A percentile compares a stretch with the other conserved stretches of the same genome.
Evolutionary conservation across 2,797 vertebrate species (phyloP).

Genomic region (Macropodus opercularis): DNA sequence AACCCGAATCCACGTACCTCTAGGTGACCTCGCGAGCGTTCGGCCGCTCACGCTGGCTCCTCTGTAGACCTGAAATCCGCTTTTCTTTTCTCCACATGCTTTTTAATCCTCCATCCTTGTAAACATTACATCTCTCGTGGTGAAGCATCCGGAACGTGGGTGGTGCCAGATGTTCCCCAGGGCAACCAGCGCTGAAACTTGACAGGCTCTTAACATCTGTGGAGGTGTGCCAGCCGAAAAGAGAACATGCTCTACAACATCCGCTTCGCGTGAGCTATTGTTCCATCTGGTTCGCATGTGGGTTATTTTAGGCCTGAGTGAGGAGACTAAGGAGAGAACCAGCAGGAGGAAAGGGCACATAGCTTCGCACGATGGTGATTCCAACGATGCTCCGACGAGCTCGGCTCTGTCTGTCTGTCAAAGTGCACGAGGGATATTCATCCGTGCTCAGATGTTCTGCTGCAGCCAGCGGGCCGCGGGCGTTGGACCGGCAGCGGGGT

Average conservation of each 20-base stretch:
- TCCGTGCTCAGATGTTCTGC: slow-evolving; percentile 28
- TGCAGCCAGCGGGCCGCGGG: slow-evolving; percentile 29
- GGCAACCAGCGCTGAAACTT: slow-evolving; percentile 13
- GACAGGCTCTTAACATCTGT: slow-evolving; percentile 53
- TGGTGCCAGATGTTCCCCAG: slow-evolving; percentile 53
- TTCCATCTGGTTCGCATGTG: slow-evolving; percentile 17
- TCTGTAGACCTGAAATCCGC: slow-evolving; percentile 20
- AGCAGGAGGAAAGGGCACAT: neutral
- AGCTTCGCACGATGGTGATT: neutral
- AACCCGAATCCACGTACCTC: neutral
- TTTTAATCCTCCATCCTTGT: slow-evolving; percentile 28
- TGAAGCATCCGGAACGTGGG: slow-evolving; percentile 46
- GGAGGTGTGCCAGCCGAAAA: slow-evolving; percentile 51
- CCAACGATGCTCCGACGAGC: neutral
- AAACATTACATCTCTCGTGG: slow-evolving; percentile 39
- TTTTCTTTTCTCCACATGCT: slow-evolving; percentile 6
- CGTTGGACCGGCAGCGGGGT: slow-evolving; percentile 24
- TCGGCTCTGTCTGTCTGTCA: slow-evolving; percentile 14
- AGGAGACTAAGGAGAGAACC: neutral
- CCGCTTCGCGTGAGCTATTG: slow-evolving; percentile 18
- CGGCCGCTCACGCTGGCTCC: neutral
- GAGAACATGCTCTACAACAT: slow-evolving; percentile 36
- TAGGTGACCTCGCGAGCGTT: slow-evolving; percentile 13
- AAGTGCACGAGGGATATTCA: slow-evolving; percentile 10
- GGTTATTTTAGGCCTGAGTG: neutral